Evolutionary conservation across 2,888 invertebrate genomes (phyloP).

Genomic region (Cyaniris semiargus): DNA sequence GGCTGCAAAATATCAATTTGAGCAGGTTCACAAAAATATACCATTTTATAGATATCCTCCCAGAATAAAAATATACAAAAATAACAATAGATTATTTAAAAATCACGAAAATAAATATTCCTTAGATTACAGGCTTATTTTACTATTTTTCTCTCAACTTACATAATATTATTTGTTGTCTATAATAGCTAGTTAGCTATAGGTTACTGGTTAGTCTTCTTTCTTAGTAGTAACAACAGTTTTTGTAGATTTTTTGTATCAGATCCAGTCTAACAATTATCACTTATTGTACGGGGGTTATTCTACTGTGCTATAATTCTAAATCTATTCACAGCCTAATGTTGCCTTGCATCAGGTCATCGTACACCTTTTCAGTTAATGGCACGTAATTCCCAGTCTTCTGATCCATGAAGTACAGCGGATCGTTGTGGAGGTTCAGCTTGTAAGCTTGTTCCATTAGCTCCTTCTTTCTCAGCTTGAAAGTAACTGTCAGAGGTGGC

Average conservation of each 20-base stretch:
- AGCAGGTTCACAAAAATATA: slow-evolving; percentile 15
- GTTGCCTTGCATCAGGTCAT: slow-evolving; percentile 70
- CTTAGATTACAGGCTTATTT: not conserved
- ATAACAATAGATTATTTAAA: not conserved
- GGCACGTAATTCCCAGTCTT: slow-evolving; percentile 69
- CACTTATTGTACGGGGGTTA: not conserved
- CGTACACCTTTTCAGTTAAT: slow-evolving; percentile 70
- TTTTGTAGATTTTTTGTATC: not conserved
- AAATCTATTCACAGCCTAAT: slow-evolving; percentile 70
- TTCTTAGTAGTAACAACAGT: no score
- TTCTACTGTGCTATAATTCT: not conserved
- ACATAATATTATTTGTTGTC: not conserved
- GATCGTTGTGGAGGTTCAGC: slow-evolving; percentile 82
- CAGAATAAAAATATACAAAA: slow-evolving; percentile 14
- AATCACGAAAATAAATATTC: not conserved
- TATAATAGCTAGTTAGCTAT: no score
- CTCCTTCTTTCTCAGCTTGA: slow-evolving; percentile 95
- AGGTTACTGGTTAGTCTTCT: no score
- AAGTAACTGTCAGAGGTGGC: slow-evolving; percentile 92
- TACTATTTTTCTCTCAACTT: not conserved
- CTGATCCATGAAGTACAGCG: slow-evolving; percentile 83
- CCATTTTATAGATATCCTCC: not conserved
- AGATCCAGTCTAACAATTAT: not conserved
- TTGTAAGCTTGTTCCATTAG: slow-evolving; percentile 91
- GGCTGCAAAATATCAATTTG: not conserved